These are phyloP conservation scores for Ictalurus punctatus DNA, from an alignment of 2,113 vertebrate genomes.

Conservation along the genomic window DNA sequence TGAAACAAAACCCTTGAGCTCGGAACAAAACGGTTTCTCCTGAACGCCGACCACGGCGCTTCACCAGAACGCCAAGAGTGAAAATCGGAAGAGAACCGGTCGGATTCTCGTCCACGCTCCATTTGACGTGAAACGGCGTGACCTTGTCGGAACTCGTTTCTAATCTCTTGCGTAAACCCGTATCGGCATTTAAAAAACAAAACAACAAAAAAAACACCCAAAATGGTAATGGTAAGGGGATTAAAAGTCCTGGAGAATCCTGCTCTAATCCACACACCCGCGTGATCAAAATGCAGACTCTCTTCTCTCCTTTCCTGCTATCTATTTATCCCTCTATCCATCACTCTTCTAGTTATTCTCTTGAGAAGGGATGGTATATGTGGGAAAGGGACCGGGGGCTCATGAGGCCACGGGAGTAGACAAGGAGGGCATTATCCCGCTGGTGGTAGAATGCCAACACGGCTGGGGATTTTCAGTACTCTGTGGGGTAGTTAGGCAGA, in stretches of 20 bases:
- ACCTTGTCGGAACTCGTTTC: constrained; percentile 54
- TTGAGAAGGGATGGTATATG: background rate
- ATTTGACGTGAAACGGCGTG: background rate
- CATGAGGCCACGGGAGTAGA: background rate
- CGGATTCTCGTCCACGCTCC: background rate
- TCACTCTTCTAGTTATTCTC: background rate
- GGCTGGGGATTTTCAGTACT: constrained; percentile 16
- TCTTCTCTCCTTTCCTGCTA: background rate
- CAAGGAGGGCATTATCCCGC: constrained; percentile 19
- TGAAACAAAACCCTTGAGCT: background rate
- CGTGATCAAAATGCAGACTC: constrained; percentile 66
- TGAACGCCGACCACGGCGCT: background rate
- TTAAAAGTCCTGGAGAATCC: constrained; percentile 67
- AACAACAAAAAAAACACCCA: constrained; percentile 37
- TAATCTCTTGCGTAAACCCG: constrained; percentile 53
- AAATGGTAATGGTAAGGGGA: constrained; percentile 59
- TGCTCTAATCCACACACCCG: constrained; percentile 63
- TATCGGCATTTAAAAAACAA: constrained; percentile 50
- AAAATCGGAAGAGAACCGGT: background rate
- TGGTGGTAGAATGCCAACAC: background rate
- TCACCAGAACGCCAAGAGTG: background rate
- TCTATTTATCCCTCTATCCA: background rate
- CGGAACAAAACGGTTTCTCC: background rate
- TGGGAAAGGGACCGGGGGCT: background rate
- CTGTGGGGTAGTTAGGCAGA: constrained; percentile 16